Conservation (phyloP, 2,888 invertebrate genomes). For the Camponotus fellah region DNA sequence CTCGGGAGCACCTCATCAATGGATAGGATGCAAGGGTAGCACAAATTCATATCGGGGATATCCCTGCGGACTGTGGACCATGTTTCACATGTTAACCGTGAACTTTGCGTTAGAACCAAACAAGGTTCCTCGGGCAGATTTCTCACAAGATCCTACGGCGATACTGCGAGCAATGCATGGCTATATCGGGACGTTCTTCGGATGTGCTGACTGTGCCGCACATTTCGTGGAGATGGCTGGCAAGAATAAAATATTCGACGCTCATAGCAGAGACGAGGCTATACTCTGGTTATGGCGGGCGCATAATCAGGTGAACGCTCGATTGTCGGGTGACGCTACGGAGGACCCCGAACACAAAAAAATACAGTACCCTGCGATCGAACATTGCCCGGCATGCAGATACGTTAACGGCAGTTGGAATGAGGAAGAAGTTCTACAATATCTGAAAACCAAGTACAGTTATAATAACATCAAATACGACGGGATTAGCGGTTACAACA, state of each 20-base stretch:
- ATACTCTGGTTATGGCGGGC: slow-evolving; percentile 97
- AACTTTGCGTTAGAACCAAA: slow-evolving; percentile 84
- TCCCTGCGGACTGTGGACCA: slow-evolving; percentile 97
- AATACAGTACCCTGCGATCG: slow-evolving; percentile 93
- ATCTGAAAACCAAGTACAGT: slow-evolving; percentile 88
- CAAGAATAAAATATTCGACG: slow-evolving; percentile 90
- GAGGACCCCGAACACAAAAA: slow-evolving; percentile 97
- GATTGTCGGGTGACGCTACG: slow-evolving; percentile 94
- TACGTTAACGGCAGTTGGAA: slow-evolving; percentile 89
- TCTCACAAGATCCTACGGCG: slow-evolving; percentile 87
- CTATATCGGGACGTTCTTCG: slow-evolving; percentile 97
- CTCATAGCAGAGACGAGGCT: slow-evolving; percentile 91
- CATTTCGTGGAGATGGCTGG: slow-evolving; percentile 96
- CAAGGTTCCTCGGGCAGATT: slow-evolving; percentile 67
- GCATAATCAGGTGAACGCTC: slow-evolving; percentile 96
- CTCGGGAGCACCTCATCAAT: slow-evolving; percentile 86
- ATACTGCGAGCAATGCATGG: slow-evolving; percentile 94
- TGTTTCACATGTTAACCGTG: slow-evolving; percentile 97
- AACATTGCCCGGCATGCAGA: slow-evolving; percentile 91
- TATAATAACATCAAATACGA: slow-evolving; percentile 74
- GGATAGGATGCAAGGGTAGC: slow-evolving; percentile 95
- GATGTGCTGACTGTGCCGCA: slow-evolving; percentile 95
- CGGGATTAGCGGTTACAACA: slow-evolving; percentile 58
- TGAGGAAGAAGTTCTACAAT: slow-evolving; percentile 88
- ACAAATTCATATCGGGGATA: slow-evolving; percentile 92